phyloP scores from a whole-genome alignment of 2,113 vertebrate species.

The Brachirus orientalis region DNA sequence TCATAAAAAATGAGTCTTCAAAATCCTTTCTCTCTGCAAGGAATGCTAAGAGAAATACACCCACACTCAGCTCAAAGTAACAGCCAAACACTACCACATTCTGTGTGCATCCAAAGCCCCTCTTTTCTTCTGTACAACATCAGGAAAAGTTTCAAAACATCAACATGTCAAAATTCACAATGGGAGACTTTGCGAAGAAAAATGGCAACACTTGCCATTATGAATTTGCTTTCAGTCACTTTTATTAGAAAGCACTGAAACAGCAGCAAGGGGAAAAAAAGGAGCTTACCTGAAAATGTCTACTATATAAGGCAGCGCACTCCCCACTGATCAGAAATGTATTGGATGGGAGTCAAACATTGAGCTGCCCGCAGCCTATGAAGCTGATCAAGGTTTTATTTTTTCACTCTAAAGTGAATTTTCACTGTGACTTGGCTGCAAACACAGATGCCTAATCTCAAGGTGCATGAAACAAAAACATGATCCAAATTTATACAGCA shows the following conservation, averaged over 20 bases:
- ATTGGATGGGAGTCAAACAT: constrained; percentile 23
- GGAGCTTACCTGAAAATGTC: constrained; percentile 18
- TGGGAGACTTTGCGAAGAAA: constrained; percentile 25
- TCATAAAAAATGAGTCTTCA: too few relatives aligned
- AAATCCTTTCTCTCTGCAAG: too few relatives aligned
- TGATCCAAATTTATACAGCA: constrained; percentile 49
- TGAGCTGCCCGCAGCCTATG: constrained; percentile 12
- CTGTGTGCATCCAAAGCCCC: not conserved
- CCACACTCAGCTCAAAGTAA: not conserved
- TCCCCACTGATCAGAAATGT: not conserved
- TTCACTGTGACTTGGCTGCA: constrained; percentile 58
- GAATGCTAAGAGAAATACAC: too few relatives aligned
- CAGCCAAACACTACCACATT: not conserved
- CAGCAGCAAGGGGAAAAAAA: constrained; percentile 19
- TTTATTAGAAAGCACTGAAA: not conserved
- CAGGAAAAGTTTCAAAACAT: constrained; percentile 28
- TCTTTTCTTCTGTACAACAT: not conserved
- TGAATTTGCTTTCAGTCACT: not conserved
- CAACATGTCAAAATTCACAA: constrained; percentile 23
- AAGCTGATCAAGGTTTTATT: constrained; percentile 58
- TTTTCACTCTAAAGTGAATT: constrained; percentile 57
- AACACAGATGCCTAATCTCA: constrained; percentile 46
- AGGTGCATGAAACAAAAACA: constrained; percentile 37
- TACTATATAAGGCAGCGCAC: constrained; percentile 13
- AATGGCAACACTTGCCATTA: constrained; percentile 53